Conservation (phyloP, 2,113 vertebrate genomes). For the Sardina pilchardus region DNA sequence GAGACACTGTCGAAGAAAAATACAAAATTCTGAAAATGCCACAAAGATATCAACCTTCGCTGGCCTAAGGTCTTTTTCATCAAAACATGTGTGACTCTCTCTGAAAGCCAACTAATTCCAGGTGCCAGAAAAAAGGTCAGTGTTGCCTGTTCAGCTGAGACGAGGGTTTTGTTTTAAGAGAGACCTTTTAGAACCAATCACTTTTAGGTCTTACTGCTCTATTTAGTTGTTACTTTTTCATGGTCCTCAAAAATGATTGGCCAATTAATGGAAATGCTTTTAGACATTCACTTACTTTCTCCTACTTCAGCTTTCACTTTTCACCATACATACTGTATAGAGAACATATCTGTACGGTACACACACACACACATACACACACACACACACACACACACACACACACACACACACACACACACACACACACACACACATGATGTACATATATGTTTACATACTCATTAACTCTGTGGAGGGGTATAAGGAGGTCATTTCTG, state of each 20-base stretch:
- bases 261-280: background rate
- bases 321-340: too few relatives aligned
- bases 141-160: background rate
- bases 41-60: constrained; percentile 4
- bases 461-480: too few relatives aligned
- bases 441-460: too few relatives aligned
- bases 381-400: too few relatives aligned
- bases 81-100: background rate
- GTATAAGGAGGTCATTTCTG: too few relatives aligned
- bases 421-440: too few relatives aligned
- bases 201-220: background rate
- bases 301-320: background rate
- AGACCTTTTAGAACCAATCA: background rate
- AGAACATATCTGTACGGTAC: too few relatives aligned
- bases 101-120: background rate
- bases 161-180: background rate
- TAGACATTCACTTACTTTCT: background rate
- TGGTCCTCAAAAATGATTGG: background rate
- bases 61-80: background rate
- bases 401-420: too few relatives aligned
- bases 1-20: constrained; percentile 1
- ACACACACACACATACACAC: too few relatives aligned
- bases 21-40: background rate
- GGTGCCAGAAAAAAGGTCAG: background rate
- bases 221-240: background rate